phyloP scores from a whole-genome alignment of 2,113 vertebrate species.

The Phyllopteryx taeniolatus region DNA sequence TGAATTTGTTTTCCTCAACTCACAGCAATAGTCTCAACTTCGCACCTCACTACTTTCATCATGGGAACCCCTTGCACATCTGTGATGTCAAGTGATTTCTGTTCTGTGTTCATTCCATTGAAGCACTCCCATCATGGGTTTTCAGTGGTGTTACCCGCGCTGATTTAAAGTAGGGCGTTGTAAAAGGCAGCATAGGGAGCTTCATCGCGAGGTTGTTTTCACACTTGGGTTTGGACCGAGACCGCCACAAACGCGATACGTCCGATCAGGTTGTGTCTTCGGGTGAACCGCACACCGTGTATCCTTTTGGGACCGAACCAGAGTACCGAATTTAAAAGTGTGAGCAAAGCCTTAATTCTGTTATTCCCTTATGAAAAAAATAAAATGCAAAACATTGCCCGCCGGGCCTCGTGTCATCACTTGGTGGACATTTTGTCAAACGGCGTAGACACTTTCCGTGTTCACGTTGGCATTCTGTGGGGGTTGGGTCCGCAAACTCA shows the following conservation, averaged over 20 bases:
- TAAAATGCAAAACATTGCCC: background rate
- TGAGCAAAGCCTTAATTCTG: background rate
- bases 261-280: no score
- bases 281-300: background rate
- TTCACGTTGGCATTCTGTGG: slow-evolving; percentile 48
- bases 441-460: background rate
- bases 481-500: slow-evolving; percentile 62
- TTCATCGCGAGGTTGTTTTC: slow-evolving; percentile 48
- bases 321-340: background rate
- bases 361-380: background rate
- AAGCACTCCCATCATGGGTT: slow-evolving; percentile 59
- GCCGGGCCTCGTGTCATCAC: background rate
- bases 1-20: slow-evolving; percentile 31
- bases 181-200: slow-evolving; percentile 63
- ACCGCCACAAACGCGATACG: background rate
- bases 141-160: slow-evolving; percentile 59
- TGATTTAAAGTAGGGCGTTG: slow-evolving; percentile 53
- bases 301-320: background rate
- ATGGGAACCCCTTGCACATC: slow-evolving; percentile 21
- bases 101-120: slow-evolving; percentile 63
- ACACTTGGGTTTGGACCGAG: background rate
- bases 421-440: background rate
- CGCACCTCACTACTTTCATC: slow-evolving; percentile 29
- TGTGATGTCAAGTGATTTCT: slow-evolving; percentile 66
- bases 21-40: slow-evolving; percentile 65